Base-by-base conservation (phyloP, 2,797 vertebrate genomes). In the Pseudochirops corinnae region DNA sequence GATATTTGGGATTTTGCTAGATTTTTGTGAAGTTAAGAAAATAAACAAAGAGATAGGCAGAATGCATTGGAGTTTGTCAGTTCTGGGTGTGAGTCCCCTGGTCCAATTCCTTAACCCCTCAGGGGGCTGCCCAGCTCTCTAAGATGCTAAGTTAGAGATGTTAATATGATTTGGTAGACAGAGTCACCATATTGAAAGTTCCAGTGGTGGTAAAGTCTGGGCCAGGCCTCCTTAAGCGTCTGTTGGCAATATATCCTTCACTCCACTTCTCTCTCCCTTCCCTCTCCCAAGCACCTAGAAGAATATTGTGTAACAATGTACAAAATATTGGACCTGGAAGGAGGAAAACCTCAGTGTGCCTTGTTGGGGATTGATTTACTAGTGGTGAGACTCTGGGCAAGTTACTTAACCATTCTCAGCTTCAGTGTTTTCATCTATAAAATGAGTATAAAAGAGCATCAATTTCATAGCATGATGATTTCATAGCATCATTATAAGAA, bases 361-460 rank as follows among this genome's bases (percentile, higher is more conserved):
- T 50, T 24, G 24, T 50, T 16, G 0, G 4, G 9, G 18, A 3
- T 24, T 0, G 18, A 6, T 18, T 24, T 82, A 3, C 18, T 10
- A 82, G n/a, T 21, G 24, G n/a, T 46, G n/a, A 3, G n/a, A 82
- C 7, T 24, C 6, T 39, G 67, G 67, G 67, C 18, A 3, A 24
- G 18, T 21, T 7, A 82, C n/a, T 82, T 39, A 21, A 6, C 67
- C 58, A 60, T 31, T 31, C n/a, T 46, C n/a, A 21, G 33, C n/a
- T 18, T 74, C 62, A n/a, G 62, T 74, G 39, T 67, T n/a, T 6
- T 39, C n/a, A 82, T 50, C 6, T 26, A 26, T 87, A 50, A 87
- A 26, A 4, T 11, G 16, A 39, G 5, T 74, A 3, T 50, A 87
- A 87, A 46, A 87, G 39, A 18, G 2, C n/a, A 26, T 31, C 39